Conservation (phyloP, 2,797 vertebrate genomes). For the Acrossocheilus fasciatus region DNA sequence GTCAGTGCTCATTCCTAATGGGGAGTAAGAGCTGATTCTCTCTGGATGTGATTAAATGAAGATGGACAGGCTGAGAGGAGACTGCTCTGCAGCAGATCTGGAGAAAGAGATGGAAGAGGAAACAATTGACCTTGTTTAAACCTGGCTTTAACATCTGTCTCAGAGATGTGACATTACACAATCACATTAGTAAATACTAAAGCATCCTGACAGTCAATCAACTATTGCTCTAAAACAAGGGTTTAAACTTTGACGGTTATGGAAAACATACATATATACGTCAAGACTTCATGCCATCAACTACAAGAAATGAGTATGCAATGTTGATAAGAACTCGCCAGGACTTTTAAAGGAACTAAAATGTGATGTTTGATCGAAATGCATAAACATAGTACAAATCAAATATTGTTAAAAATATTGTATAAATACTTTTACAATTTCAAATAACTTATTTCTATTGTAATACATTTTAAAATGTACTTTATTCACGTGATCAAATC, state of each 20-base stretch:
- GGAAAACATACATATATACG: background rate
- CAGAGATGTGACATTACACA: background rate
- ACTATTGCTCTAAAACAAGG: background rate
- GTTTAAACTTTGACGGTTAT: no score
- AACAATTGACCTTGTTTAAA: background rate
- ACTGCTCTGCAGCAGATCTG: background rate
- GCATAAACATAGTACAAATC: background rate
- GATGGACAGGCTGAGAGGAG: background rate
- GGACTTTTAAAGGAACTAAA: no score
- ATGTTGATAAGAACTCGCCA: background rate
- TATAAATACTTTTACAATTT: no score
- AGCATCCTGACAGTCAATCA: background rate
- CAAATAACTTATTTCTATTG: no score
- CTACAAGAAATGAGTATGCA: background rate
- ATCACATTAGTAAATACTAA: background rate
- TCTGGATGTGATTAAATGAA: background rate
- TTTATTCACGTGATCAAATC: background rate
- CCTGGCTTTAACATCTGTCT: slow-evolving; percentile 4
- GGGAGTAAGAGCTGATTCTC: background rate
- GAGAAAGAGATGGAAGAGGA: background rate
- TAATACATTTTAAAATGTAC: background rate
- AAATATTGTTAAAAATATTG: background rate
- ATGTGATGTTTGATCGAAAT: background rate
- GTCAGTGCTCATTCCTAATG: background rate
- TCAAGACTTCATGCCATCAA: background rate